These are phyloP conservation scores for Adelosebastes latens DNA, from an alignment of 2,797 vertebrate species.

Conservation along the genomic window DNA sequence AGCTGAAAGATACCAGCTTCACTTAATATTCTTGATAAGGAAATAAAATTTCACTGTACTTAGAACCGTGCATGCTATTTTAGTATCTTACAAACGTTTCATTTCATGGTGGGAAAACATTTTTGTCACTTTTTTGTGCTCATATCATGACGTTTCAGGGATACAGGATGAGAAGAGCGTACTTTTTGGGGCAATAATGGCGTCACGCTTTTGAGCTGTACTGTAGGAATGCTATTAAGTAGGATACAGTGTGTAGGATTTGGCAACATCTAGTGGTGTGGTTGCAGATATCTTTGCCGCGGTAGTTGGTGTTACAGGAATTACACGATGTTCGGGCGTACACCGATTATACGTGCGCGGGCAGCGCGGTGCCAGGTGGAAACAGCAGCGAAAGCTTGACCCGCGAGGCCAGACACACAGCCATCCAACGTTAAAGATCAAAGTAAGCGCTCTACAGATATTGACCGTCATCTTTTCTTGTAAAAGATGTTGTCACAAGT, in stretches of 20 bases:
- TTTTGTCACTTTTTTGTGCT: background rate
- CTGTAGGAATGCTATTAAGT: background rate
- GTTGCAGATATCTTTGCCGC: rapidly evolving
- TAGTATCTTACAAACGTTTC: background rate
- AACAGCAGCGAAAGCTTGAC: too few relatives aligned
- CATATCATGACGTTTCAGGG: background rate
- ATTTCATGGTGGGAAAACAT: background rate
- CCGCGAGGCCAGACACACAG: too few relatives aligned
- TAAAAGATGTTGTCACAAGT: too few relatives aligned
- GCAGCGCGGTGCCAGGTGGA: rapidly evolving
- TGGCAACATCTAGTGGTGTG: rapidly evolving
- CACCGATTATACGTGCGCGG: too few relatives aligned
- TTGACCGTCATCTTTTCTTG: too few relatives aligned
- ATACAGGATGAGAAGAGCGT: too few relatives aligned
- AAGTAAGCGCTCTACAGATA: too few relatives aligned
- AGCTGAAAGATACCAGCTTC: background rate
- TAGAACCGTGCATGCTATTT: background rate
- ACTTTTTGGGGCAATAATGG: too few relatives aligned
- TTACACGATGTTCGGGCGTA: rapidly evolving
- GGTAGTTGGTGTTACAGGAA: too few relatives aligned
- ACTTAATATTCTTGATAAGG: background rate
- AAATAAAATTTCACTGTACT: background rate
- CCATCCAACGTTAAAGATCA: too few relatives aligned
- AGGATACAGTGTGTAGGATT: too few relatives aligned
- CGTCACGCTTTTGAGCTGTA: background rate